Base-by-base conservation (phyloP, 2,888 invertebrate genomes). In the Lysandra bellargus region DNA sequence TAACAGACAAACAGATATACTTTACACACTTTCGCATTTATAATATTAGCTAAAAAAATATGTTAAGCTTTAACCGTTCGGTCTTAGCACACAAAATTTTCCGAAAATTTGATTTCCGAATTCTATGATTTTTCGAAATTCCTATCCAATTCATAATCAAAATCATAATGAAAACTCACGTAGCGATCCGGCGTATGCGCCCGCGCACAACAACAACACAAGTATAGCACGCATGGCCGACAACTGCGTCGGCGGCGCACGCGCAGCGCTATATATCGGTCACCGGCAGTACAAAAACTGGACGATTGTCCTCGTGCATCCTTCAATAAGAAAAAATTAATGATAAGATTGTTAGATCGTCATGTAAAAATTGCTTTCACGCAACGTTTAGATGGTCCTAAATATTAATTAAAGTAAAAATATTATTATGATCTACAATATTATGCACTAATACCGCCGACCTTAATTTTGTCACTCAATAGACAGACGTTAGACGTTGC, bases 111-210 rank as follows among this genome's bases (percentile, higher is more conserved):
- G 2, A 44, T 49, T 49, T 49, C 12, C 9, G 12, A 49, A 49
- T 49, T 49, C 49, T 9, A 7, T 4, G 53, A 53, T 53, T 53
- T 53, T 57, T 0, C 14, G 17, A 57, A 57, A 17, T 57, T 57
- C 57, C 57, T 57, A 57, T 17, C 57, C 17, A 57, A 57, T 57
- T 57, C 14, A 57, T 57, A 57, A 57, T 57, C 14, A 57, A 12
- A 57, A 57, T 57, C 57, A 57, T 57, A 30, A 12, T 64, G n/a
- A 12, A 12, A 64, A 64, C 64, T 64, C 64, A 64, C 64, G 64
- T 64, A 64, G 64, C 9, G 64, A 64, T 9, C 64, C 64, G 64
- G 64, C 64, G 64, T 30, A 30, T 23, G 30, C 64, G 64, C 64
- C 1, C 12, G 64, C 30, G 12, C 64, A 64, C 64, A 64, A 30